These are phyloP conservation scores for Anniella stebbinsi DNA, from an alignment of 2,797 vertebrate species.

Conservation along the genomic window DNA sequence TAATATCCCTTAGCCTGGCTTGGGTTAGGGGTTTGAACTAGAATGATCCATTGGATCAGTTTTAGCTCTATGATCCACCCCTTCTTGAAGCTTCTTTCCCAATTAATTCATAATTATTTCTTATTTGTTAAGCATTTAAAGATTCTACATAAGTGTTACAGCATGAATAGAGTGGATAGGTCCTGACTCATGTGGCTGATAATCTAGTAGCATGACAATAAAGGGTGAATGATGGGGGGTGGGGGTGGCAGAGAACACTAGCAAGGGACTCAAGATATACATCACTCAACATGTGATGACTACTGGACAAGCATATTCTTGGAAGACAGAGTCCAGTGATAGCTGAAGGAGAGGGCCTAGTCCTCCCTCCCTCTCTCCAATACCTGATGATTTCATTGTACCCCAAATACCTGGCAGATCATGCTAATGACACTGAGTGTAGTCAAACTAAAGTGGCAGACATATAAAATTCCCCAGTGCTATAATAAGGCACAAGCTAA, in stretches of 20 bases:
- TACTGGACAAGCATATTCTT: too few species aligned
- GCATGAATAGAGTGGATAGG: too few species aligned
- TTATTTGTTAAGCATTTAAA: too few species aligned
- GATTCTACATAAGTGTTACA: too few species aligned
- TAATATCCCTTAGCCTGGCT: not conserved
- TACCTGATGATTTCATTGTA: not conserved
- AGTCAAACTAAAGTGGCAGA: slow-evolving; percentile 3
- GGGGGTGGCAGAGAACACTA: too few species aligned
- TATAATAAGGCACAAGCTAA: not conserved
- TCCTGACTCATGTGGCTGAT: not conserved
- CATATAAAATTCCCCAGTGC: not conserved
- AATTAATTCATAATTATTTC: not conserved
- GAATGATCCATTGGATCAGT: not conserved
- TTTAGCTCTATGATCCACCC: not conserved
- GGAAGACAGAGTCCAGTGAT: not conserved
- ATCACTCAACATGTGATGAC: not conserved
- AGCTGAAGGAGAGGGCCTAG: not conserved
- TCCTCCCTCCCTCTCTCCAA: not conserved
- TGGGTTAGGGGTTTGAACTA: not conserved
- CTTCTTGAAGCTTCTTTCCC: not conserved
- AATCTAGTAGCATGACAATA: not conserved
- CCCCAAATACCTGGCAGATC: not conserved
- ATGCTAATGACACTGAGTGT: not conserved
- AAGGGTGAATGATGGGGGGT: not conserved
- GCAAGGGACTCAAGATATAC: not conserved